These are phyloP conservation scores for Halichoerus grypus DNA, from an alignment of 2,113 vertebrate genomes.

Conservation along the genomic window DNA sequence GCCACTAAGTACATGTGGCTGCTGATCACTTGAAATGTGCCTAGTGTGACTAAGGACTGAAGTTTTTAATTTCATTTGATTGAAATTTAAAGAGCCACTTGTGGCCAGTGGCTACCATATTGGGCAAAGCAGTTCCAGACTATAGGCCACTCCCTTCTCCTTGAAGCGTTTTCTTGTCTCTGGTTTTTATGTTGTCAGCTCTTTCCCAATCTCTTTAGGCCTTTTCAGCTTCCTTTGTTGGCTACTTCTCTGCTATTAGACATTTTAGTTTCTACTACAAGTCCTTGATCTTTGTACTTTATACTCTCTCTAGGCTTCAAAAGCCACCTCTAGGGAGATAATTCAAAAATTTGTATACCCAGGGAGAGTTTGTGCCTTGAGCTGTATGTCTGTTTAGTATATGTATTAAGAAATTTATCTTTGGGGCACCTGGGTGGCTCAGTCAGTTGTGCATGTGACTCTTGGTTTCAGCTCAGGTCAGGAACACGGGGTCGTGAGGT, in stretches of 20 bases:
- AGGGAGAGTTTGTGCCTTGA: background rate
- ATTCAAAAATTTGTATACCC: background rate
- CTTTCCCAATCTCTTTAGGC: background rate
- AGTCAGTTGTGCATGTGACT: background rate
- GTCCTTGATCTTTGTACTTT: background rate
- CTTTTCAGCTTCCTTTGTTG: background rate
- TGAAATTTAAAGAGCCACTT: background rate
- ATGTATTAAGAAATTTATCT: background rate
- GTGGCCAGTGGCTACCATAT: background rate
- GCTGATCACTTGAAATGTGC: background rate
- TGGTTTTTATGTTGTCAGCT: background rate
- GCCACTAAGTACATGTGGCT: background rate
- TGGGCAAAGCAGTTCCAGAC: background rate
- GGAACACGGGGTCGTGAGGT: background rate
- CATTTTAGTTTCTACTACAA: background rate
- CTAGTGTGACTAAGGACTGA: background rate
- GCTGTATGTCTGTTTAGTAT: background rate
- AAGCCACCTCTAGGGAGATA: background rate
- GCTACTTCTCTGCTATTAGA: background rate
- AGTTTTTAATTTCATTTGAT: conserved; percentile 23
- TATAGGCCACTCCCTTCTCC: background rate
- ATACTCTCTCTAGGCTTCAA: background rate
- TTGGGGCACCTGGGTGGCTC: background rate
- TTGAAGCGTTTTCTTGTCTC: background rate
- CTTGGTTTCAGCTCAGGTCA: background rate